Conservation (phyloP, 2,888 invertebrate genomes). For the Alsophila aescularia region DNA sequence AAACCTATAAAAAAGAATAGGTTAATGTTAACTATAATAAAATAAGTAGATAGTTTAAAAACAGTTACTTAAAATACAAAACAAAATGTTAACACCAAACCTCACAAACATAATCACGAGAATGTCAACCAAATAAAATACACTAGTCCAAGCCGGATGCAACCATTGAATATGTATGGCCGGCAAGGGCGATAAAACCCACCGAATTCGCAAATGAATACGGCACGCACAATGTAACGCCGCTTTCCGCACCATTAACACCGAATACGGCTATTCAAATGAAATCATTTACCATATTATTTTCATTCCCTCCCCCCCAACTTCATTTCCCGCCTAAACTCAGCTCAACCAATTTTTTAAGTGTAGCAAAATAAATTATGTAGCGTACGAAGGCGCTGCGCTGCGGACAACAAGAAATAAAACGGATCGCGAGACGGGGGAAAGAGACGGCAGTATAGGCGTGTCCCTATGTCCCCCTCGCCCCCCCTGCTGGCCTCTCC, state of each 20-base stretch:
- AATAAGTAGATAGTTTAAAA: too few species aligned
- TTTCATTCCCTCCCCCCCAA: conserved; percentile 68
- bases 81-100: conserved; percentile 41
- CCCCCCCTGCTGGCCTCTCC: conserved; percentile 9
- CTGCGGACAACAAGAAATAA: conserved; percentile 77
- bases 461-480: conserved; percentile 45
- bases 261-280: conserved; percentile 76
- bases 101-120: conserved; percentile 31
- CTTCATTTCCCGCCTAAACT: conserved; percentile 75
- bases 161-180: conserved; percentile 72
- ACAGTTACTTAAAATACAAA: too few species aligned
- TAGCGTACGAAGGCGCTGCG: conserved; percentile 69
- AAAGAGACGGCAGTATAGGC: conserved; percentile 56
- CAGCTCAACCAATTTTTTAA: conserved; percentile 79
- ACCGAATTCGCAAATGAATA: conserved; percentile 69
- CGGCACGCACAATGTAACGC: conserved; percentile 67
- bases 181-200: conserved; percentile 59
- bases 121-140: conserved; percentile 49
- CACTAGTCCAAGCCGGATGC: conserved; percentile 59
- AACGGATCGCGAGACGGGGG: conserved; percentile 68
- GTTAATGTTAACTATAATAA: too few species aligned
- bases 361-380: conserved; percentile 83
- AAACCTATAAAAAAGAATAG: too few species aligned
- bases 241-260: conserved; percentile 71
- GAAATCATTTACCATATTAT: conserved; percentile 82